Percentiles rank a stretch among this genome's conserved stretches.
These are phyloP conservation scores for Opisthograptis luteolata DNA, from an alignment of 2,888 invertebrate genomes.

Conservation along the genomic window DNA sequence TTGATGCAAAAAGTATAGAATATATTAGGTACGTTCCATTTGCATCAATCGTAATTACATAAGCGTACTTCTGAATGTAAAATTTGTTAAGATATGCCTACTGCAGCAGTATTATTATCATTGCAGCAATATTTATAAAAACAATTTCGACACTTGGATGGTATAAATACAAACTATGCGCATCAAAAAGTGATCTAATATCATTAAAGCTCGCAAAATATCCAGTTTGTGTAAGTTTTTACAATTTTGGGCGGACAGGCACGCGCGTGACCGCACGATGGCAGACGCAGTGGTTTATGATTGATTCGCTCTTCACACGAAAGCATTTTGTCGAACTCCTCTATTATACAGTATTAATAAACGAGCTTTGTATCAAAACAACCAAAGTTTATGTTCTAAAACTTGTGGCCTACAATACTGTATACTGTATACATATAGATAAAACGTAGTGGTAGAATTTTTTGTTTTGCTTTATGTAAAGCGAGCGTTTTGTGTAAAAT, in stretches of 20 bases:
- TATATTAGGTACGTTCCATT: too few relatives aligned
- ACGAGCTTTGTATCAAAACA: too few relatives aligned
- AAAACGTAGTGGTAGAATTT: constrained; percentile 45
- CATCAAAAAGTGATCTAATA: not conserved
- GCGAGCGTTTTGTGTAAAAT: constrained; percentile 57
- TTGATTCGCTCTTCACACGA: constrained; percentile 53
- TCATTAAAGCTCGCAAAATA: constrained; percentile 6
- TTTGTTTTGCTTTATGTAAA: constrained; percentile 50
- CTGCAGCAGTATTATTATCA: too few relatives aligned
- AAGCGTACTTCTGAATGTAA: too few relatives aligned
- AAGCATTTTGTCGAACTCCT: constrained; percentile 42
- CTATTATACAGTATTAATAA: too few relatives aligned
- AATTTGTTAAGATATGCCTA: too few relatives aligned
- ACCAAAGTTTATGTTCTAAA: constrained; percentile 23
- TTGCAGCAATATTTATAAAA: too few relatives aligned
- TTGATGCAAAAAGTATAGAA: too few relatives aligned
- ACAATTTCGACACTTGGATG: too few relatives aligned
- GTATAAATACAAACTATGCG: not conserved
- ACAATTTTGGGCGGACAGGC: constrained; percentile 25
- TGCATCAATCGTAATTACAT: too few relatives aligned
- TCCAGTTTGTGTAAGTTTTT: constrained; percentile 35
- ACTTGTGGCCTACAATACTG: constrained; percentile 29
- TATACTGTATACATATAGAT: constrained; percentile 41
- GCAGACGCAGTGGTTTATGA: constrained; percentile 44
- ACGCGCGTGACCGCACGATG: constrained; percentile 36